Evolutionary conservation across 1,140 invertebrate genomes (phyloP).

Genomic region (Trachymyrmex septentrionalis): DNA sequence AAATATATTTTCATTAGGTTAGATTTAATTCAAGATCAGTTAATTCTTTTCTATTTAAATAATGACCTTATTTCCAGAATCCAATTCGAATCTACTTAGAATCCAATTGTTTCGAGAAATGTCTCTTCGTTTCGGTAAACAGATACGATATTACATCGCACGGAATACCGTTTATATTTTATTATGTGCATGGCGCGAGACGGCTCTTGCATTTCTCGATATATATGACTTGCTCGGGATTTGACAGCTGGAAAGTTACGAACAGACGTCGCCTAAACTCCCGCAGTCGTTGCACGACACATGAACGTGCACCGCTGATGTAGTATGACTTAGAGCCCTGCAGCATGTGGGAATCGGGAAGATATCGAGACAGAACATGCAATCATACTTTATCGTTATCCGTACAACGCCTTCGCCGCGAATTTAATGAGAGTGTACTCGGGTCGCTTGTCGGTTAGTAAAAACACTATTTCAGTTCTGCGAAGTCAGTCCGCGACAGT

Average conservation of each 20-base stretch:
- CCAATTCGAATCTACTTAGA: not conserved
- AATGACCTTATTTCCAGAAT: slow-evolving; percentile 10
- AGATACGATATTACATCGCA: not conserved
- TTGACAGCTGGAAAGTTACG: slow-evolving; percentile 55
- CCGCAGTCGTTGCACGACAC: slow-evolving; percentile 31
- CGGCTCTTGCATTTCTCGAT: slow-evolving; percentile 23
- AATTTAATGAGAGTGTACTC: slow-evolving; percentile 42
- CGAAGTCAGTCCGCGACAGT: slow-evolving; percentile 30
- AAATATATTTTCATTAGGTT: not conserved
- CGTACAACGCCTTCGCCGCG: not conserved
- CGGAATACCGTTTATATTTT: slow-evolving; percentile 13
- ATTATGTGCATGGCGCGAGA: slow-evolving; percentile 18
- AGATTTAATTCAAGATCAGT: not conserved
- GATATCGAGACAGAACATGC: slow-evolving; percentile 41
- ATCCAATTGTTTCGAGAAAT: slow-evolving; percentile 14
- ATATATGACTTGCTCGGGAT: slow-evolving; percentile 34
- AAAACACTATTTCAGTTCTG: slow-evolving; percentile 50
- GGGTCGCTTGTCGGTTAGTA: not conserved
- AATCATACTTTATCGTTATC: slow-evolving; percentile 44
- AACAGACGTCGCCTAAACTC: slow-evolving; percentile 36
- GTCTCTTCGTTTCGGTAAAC: not conserved
- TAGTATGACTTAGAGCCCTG: slow-evolving; percentile 40
- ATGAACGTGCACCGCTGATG: slow-evolving; percentile 29
- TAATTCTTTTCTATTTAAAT: slow-evolving; percentile 4
- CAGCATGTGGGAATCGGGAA: slow-evolving; percentile 10